phyloP scores from a whole-genome alignment of 2,888 invertebrate genomes.

The Phrixothrix hirtus region DNA sequence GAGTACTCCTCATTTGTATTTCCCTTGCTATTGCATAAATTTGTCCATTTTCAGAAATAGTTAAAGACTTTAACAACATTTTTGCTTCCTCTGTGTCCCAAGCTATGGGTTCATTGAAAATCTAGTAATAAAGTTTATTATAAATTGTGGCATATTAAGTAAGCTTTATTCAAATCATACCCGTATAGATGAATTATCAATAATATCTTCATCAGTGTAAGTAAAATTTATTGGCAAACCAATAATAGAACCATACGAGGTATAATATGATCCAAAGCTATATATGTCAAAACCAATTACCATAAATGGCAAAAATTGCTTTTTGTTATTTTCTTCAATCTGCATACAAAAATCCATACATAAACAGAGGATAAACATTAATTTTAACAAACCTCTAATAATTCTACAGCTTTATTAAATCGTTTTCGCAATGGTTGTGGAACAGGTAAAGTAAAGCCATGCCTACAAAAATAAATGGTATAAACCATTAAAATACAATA shows the following conservation, averaged over 20 bases:
- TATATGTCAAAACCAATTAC: slow-evolving; percentile 75
- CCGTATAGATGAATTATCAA: slow-evolving; percentile 64
- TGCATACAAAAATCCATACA: too few relatives aligned
- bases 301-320: slow-evolving; percentile 67
- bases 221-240: slow-evolving; percentile 76
- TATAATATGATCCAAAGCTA: slow-evolving; percentile 64
- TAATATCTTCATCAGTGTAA: slow-evolving; percentile 60
- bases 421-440: slow-evolving; percentile 58
- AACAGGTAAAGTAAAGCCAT: slow-evolving; percentile 64
- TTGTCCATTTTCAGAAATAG: slow-evolving; percentile 78
- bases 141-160: background rate
- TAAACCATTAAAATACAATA: background rate
- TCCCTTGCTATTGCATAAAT: slow-evolving; percentile 69
- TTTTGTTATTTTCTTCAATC: slow-evolving; percentile 58
- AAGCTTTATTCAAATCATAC: slow-evolving; percentile 45
- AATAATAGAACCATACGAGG: slow-evolving; percentile 65
- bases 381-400: slow-evolving; percentile 56
- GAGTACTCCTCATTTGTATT: slow-evolving; percentile 63
- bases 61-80: slow-evolving; percentile 66
- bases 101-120: slow-evolving; percentile 42
- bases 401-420: slow-evolving; percentile 63
- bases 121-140: background rate
- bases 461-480: slow-evolving; percentile 56
- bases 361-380: background rate
- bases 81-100: slow-evolving; percentile 68